These are phyloP conservation scores for Autographa pulchrina DNA, from an alignment of 2,888 invertebrate genomes.

Conservation along the genomic window DNA sequence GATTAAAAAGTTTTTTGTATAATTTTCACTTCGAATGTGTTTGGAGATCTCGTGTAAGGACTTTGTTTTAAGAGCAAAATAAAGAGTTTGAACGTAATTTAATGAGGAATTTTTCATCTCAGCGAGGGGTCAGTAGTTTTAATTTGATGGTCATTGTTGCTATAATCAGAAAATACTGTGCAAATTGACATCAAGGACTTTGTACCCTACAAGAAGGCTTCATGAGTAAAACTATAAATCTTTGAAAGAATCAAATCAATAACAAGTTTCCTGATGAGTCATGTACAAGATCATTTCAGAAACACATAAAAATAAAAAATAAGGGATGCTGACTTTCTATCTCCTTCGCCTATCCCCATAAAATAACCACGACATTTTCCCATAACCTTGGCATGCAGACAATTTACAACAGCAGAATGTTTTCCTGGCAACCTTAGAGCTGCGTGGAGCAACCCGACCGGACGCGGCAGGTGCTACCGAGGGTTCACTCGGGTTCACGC, in stretches of 20 bases:
- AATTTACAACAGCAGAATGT: constrained; percentile 47
- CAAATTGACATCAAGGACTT: too few species aligned
- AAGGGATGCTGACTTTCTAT: background rate
- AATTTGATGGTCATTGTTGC: too few species aligned
- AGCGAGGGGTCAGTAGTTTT: too few species aligned
- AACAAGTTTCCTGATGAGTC: background rate
- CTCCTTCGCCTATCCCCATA: background rate
- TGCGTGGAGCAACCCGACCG: constrained; percentile 69
- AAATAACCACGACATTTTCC: background rate
- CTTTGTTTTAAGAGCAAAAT: background rate
- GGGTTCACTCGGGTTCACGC: constrained; percentile 88
- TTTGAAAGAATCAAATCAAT: background rate
- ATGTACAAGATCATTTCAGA: background rate
- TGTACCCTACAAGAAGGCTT: background rate
- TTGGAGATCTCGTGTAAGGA: background rate
- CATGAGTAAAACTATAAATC: background rate
- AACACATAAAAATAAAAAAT: background rate
- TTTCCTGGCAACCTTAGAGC: constrained; percentile 58
- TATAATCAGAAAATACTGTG: too few species aligned
- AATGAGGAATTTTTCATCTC: too few species aligned
- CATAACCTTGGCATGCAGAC: constrained; percentile 48
- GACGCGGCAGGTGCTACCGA: constrained; percentile 88
- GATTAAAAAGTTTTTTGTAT: too few species aligned
- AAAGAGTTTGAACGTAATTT: too few species aligned
- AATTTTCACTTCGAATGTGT: too few species aligned